phyloP scores from a whole-genome alignment of 1,140 invertebrate genomes.

The Lepidotrigona ventralis region DNA sequence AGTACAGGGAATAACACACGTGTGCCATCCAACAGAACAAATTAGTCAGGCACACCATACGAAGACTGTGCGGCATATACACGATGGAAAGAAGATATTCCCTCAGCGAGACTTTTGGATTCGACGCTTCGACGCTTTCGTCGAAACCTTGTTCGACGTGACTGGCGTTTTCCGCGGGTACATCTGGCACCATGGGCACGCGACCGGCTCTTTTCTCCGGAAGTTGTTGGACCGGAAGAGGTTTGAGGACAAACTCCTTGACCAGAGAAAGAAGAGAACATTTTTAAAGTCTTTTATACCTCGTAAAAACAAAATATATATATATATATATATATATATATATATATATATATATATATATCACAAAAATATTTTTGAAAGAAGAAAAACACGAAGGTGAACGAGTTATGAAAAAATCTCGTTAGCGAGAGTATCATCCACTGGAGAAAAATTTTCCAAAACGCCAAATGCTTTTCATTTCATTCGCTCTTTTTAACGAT shows the following conservation, averaged over 20 bases:
- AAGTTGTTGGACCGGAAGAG: conserved; percentile 56
- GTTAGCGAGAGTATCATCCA: too few species aligned
- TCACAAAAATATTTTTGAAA: background rate
- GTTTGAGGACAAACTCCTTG: conserved; percentile 71
- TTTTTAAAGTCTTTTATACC: too few species aligned
- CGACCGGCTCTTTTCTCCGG: conserved; percentile 57
- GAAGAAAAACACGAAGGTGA: too few species aligned
- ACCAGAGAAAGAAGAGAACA: background rate
- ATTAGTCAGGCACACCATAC: conserved; percentile 95
- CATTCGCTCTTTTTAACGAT: too few species aligned
- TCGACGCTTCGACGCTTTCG: conserved; percentile 46
- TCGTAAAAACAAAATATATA: too few species aligned
- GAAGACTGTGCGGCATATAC: conserved; percentile 92
- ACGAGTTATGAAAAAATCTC: too few species aligned
- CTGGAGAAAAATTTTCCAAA: too few species aligned
- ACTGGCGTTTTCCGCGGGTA: background rate
- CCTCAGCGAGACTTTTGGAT: conserved; percentile 80
- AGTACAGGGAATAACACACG: conserved; percentile 97
- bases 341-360: too few species aligned
- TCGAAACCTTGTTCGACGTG: conserved; percentile 42
- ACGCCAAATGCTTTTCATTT: too few species aligned
- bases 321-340: too few species aligned
- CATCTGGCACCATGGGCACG: conserved; percentile 61
- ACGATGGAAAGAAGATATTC: conserved; percentile 94
- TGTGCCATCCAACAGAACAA: conserved; percentile 99